Percentiles rank a stretch among this genome's conserved stretches.
Conservation (phyloP, 2,888 invertebrate genomes). For the Pristionchus maxplancki region DNA sequence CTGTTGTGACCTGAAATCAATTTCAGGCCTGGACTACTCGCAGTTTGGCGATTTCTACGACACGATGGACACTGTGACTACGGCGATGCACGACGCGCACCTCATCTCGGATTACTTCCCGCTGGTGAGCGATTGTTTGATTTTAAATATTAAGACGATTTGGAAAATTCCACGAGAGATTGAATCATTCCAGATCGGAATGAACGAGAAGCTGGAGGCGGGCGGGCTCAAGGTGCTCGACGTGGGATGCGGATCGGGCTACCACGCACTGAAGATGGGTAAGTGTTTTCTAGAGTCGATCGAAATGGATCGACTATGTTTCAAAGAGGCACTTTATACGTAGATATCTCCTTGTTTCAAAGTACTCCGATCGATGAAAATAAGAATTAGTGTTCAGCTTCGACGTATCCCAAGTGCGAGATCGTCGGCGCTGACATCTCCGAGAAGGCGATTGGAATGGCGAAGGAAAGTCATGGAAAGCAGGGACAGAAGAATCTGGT, state of each 20-base stretch:
- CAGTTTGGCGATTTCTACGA: constrained; percentile 62
- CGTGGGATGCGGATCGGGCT: constrained; percentile 71
- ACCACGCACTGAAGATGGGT: constrained; percentile 62
- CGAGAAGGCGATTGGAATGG: constrained; percentile 58
- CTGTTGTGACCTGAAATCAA: too few relatives aligned
- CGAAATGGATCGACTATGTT: too few relatives aligned
- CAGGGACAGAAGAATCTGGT: constrained; percentile 39
- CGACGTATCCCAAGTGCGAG: constrained; percentile 63
- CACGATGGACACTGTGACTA: constrained; percentile 61
- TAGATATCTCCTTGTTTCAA: too few relatives aligned
- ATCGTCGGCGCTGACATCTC: constrained; percentile 70
- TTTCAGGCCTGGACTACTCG: constrained; percentile 63
- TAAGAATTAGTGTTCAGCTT: too few relatives aligned
- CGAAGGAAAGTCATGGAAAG: constrained; percentile 51
- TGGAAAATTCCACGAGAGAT: too few relatives aligned
- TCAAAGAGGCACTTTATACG: too few relatives aligned
- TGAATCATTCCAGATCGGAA: constrained; percentile 54
- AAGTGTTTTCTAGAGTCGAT: too few relatives aligned
- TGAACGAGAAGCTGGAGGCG: constrained; percentile 53
- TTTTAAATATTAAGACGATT: too few relatives aligned
- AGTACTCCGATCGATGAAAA: too few relatives aligned
- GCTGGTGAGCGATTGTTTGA: constrained; percentile 51
- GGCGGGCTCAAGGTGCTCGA: constrained; percentile 66
- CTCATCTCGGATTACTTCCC: constrained; percentile 66
- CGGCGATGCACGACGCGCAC: constrained; percentile 63